phyloP scores from a whole-genome alignment of 1,140 invertebrate genomes.

The Sipha flava region DNA sequence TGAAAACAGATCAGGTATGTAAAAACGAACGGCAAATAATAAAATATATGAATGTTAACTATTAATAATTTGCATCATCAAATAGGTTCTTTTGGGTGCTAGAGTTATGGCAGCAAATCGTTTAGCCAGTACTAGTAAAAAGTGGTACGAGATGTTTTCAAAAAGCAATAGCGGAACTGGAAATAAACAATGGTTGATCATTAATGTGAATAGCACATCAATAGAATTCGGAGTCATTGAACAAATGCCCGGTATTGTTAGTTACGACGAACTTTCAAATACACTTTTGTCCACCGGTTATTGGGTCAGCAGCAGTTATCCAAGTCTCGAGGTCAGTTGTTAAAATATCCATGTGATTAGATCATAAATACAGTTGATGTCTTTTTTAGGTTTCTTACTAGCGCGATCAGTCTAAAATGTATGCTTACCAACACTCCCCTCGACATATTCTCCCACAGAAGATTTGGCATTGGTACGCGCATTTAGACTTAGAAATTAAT shows the following conservation, averaged over 20 bases:
- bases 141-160: constrained; percentile 60
- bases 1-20: constrained; percentile 47
- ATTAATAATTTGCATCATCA: constrained; percentile 9
- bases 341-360: not conserved
- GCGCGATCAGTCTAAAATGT: not conserved
- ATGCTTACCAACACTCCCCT: not conserved
- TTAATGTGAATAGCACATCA: constrained; percentile 52
- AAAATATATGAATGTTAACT: not conserved
- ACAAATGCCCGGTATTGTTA: constrained; percentile 64
- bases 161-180: constrained; percentile 72
- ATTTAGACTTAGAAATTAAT: not conserved
- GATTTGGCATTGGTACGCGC: not conserved
- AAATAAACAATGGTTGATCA: constrained; percentile 80
- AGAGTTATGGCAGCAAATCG: constrained; percentile 79
- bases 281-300: constrained; percentile 57
- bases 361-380: not conserved
- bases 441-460: not conserved
- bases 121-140: constrained; percentile 57
- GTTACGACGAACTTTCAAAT: constrained; percentile 59
- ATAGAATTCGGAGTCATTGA: constrained; percentile 63
- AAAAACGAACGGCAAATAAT: constrained; percentile 11
- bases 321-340: constrained; percentile 56
- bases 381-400: not conserved
- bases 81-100: constrained; percentile 65
- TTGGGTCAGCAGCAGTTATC: constrained; percentile 71